phyloP scores from a whole-genome alignment of 2,888 invertebrate species.

The Blastobasis lacticolella region DNA sequence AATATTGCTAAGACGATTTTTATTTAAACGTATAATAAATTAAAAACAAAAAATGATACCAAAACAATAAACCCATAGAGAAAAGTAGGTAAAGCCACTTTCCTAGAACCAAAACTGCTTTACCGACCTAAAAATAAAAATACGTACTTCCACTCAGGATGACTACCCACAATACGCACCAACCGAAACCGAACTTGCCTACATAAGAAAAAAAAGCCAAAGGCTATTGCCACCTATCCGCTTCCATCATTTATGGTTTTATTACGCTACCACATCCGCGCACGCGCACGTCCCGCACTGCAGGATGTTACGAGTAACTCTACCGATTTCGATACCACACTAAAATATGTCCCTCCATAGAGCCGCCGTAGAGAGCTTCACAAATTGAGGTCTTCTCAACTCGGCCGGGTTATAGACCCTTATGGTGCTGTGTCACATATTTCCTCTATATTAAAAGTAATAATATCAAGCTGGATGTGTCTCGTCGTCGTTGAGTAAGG shows the following conservation, averaged over 20 bases:
- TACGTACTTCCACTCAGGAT: too few species aligned
- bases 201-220: too few species aligned
- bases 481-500: neutral
- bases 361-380: neutral
- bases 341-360: neutral
- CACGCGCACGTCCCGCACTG: slow-evolving; percentile 29
- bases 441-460: neutral
- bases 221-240: slow-evolving; percentile 2
- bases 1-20: too few species aligned
- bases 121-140: too few species aligned
- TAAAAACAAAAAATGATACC: too few species aligned
- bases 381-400: neutral
- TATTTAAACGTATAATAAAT: too few species aligned
- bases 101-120: too few species aligned
- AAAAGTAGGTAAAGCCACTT: too few species aligned
- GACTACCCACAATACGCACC: too few species aligned
- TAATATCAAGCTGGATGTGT: neutral
- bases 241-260: slow-evolving; percentile 25
- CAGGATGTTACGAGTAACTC: slow-evolving; percentile 52
- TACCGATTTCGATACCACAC: neutral
- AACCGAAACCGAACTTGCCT: too few species aligned
- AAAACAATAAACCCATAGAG: too few species aligned
- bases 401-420: slow-evolving; percentile 15
- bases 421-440: slow-evolving; percentile 29
- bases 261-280: slow-evolving; percentile 54